Evolutionary conservation across 2,113 vertebrate genomes (phyloP), one percentile per base, ranked within the genome.

Genomic region (Pedionomus torquatus): DNA sequence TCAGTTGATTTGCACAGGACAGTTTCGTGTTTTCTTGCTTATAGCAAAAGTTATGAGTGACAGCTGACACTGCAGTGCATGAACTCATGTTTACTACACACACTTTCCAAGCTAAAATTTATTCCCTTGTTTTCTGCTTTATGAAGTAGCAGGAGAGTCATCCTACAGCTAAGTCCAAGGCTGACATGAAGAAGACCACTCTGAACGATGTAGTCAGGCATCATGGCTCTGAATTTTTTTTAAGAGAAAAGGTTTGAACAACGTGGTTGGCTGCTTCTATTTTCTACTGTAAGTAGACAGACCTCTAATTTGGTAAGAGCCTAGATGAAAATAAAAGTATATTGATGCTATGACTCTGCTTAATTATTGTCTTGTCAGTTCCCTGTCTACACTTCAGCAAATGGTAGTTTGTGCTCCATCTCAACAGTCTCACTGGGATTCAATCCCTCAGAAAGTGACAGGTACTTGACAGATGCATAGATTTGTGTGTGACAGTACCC

Each of bases 181-280:
- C 74, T 70, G 64, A 55, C 23, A 9, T 33, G 31, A 64, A 37
- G 72, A 64, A 17, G 31, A 33, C 31, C 35, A 19, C 14, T 23
- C 6, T n/a, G 18, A 30, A 24, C 5, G 20, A 61, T 5, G 23
- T 17, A 23, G 28, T 81, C 2, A 19, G 15, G 18, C 46, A 31
- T 54, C 11, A n/a, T 0, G 0, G 18, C 64, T n/a, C 24, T 30
- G 7, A 82, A 20, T 28, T 69, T 5, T 5, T 49, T 81, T 61
- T 37, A 69, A 48, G 55, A 76, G 10, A 26, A 49, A 35, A 70
- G 10, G 54, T 33, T 49, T 75, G 13, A 69, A 49, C 35, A 69
- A 33, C 18, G 43, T 16, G 10, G 21, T 43, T 64, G 39, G 31
- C 69, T 69, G 26, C 54, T 69, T 75, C 15, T 35, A 1, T 48